Percentiles rank a stretch among this genome's conserved stretches.
These are phyloP conservation scores for Luperina testacea DNA, from an alignment of 2,888 invertebrate genomes.

Conservation along the genomic window DNA sequence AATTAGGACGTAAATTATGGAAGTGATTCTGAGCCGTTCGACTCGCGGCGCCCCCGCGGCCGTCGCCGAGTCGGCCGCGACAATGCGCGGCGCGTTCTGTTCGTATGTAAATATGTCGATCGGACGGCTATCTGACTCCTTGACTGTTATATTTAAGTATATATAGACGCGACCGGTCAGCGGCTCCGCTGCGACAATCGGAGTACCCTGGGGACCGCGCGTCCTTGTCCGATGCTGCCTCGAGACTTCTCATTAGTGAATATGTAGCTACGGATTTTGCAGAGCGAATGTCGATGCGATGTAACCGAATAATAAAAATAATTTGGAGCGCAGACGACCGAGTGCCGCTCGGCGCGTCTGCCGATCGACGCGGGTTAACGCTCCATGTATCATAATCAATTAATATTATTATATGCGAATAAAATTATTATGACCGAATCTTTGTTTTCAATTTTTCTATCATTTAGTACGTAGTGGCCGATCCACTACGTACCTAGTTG, in stretches of 20 bases:
- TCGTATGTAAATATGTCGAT: conserved; percentile 87
- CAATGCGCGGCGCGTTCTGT: conserved; percentile 78
- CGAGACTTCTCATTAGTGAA: conserved; percentile 89
- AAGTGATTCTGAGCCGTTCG: conserved; percentile 86
- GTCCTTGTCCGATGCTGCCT: conserved; percentile 85
- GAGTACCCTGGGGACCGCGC: conserved; percentile 77
- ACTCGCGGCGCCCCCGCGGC: conserved; percentile 71
- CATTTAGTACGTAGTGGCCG: background rate
- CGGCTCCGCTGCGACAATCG: conserved; percentile 77
- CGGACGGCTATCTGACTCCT: conserved; percentile 84
- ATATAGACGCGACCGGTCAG: conserved; percentile 84
- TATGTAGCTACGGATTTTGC: conserved; percentile 87
- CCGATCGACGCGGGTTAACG: conserved; percentile 79
- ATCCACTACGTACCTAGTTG: too few species aligned
- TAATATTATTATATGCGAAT: conserved; percentile 90
- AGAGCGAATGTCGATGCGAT: conserved; percentile 86
- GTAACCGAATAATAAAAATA: conserved; percentile 87
- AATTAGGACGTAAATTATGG: conserved; percentile 89
- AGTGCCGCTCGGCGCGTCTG: conserved; percentile 75
- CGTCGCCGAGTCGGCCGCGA: conserved; percentile 66
- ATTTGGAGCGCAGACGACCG: conserved; percentile 82
- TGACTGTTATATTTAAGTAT: conserved; percentile 89
- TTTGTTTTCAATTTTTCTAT: conserved; percentile 63
- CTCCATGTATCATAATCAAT: conserved; percentile 90
- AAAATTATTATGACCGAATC: conserved; percentile 88